Evolutionary conservation across 2,888 invertebrate genomes (phyloP).

Genomic region (Melieria picta): DNA sequence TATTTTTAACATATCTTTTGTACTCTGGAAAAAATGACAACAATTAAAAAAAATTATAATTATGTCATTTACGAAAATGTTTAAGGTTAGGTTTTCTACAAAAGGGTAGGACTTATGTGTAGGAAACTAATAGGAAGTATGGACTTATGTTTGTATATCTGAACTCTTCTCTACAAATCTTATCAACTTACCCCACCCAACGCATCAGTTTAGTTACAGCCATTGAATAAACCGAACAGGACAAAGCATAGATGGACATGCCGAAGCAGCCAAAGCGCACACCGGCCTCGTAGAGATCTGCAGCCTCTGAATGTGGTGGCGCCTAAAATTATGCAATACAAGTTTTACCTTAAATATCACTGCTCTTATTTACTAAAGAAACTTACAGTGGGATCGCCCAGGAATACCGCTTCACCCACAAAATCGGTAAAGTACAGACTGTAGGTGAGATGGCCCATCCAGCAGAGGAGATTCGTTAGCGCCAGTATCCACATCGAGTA

Average conservation of each 20-base stretch:
- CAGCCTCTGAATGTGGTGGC: conserved; percentile 47
- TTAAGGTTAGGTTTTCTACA: too few relatives aligned
- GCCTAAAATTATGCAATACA: conserved; percentile 46
- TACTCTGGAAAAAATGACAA: too few relatives aligned
- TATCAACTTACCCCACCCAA: conserved; percentile 57
- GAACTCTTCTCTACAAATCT: background rate
- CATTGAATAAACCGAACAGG: conserved; percentile 65
- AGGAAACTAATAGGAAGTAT: background rate
- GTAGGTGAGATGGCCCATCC: conserved; percentile 76
- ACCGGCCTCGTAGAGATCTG: conserved; percentile 61
- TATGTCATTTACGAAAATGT: too few relatives aligned
- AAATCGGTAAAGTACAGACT: conserved; percentile 76
- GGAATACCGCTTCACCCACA: conserved; percentile 73
- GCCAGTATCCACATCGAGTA: conserved; percentile 70
- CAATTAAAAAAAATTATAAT: background rate
- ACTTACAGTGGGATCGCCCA: conserved; percentile 68
- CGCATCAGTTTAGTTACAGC: conserved; percentile 63
- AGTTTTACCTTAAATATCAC: background rate
- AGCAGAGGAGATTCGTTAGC: conserved; percentile 72
- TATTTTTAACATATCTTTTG: too few relatives aligned
- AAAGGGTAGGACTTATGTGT: too few relatives aligned
- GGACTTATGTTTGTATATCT: too few relatives aligned
- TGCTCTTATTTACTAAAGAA: background rate
- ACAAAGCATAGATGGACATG: conserved; percentile 66
- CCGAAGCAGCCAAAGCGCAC: conserved; percentile 67